phyloP scores from a whole-genome alignment of 2,113 vertebrate species.

The Conger conger region DNA sequence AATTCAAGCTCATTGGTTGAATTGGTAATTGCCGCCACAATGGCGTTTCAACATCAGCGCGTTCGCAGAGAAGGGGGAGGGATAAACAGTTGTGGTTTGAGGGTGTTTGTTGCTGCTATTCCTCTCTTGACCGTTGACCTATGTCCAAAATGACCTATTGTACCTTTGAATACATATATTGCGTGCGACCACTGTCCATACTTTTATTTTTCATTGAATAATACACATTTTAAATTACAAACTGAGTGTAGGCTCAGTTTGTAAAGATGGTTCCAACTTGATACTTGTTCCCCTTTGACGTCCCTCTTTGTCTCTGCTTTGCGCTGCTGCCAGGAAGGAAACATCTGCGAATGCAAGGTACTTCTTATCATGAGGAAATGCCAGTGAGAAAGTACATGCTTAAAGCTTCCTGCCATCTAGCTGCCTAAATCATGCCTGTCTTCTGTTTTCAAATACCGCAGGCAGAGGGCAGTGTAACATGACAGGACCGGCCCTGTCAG shows the following conservation, averaged over 20 bases:
- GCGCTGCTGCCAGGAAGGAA: conserved; percentile 65
- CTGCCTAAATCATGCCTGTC: not conserved
- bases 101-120: no score
- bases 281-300: not conserved
- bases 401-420: not conserved
- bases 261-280: not conserved
- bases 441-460: not conserved
- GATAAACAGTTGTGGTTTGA: no score
- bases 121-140: no score
- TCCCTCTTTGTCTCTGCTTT: conserved; percentile 43
- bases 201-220: no score
- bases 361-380: not conserved
- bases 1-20: no score
- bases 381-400: not conserved
- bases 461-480: not conserved
- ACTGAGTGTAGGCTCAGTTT: not conserved
- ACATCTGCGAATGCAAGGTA: conserved; percentile 62
- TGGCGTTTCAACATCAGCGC: no score
- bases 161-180: no score
- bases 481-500: not conserved
- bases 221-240: no score
- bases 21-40: no score
- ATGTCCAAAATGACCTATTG: no score
- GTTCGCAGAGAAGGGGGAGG: no score
- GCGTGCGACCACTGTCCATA: no score